phyloP scores from a whole-genome alignment of 2,888 invertebrate species.

The Bedellia somnulentella region DNA sequence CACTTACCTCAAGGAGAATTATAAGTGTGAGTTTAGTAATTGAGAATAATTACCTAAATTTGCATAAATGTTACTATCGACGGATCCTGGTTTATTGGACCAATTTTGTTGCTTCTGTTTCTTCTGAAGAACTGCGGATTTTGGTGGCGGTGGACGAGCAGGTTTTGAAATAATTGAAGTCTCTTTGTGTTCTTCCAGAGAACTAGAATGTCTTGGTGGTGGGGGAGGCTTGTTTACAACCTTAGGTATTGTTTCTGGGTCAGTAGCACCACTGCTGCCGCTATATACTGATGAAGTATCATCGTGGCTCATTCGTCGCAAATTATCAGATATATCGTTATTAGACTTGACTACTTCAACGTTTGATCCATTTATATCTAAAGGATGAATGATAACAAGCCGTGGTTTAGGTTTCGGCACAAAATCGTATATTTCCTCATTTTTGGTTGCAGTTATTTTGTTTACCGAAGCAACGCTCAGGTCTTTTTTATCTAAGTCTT shows the following conservation, averaged over 20 bases:
- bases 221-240: constrained; percentile 70
- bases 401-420: constrained; percentile 71
- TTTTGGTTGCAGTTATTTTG: constrained; percentile 50
- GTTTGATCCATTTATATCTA: constrained; percentile 79
- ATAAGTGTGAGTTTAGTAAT: too few species aligned
- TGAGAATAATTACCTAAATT: constrained; percentile 76
- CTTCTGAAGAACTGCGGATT: constrained; percentile 65
- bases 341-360: constrained; percentile 74
- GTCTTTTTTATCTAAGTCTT: constrained; percentile 66
- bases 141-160: constrained; percentile 73
- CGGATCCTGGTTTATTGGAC: constrained; percentile 33
- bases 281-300: constrained; percentile 60
- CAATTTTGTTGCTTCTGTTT: constrained; percentile 60
- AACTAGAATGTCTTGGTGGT: constrained; percentile 66
- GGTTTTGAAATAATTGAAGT: constrained; percentile 62
- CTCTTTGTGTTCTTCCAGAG: constrained; percentile 51
- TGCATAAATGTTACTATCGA: constrained; percentile 72
- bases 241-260: constrained; percentile 38
- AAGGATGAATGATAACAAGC: constrained; percentile 84
- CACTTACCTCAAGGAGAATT: too few species aligned
- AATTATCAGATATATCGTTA: constrained; percentile 34
- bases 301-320: constrained; percentile 43
- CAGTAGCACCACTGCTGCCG: constrained; percentile 35
- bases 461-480: constrained; percentile 33
- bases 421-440: constrained; percentile 57